A percentile compares a stretch with the other conserved stretches of the same genome.
Evolutionary conservation across 2,113 vertebrate species (phyloP).

Genomic region (Pipa parva): DNA sequence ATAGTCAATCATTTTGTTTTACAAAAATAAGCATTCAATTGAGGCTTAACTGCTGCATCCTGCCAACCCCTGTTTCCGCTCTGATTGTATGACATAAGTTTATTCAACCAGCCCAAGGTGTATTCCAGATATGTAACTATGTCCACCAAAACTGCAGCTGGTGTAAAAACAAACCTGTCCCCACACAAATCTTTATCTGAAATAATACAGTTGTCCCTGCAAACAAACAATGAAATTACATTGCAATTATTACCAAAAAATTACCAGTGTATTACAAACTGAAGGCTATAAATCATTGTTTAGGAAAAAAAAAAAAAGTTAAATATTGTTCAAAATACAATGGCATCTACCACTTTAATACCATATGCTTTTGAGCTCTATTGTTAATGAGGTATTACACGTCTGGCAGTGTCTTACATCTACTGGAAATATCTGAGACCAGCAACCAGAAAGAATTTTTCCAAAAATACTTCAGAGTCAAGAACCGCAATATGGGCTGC

Average conservation of each 20-base stretch:
- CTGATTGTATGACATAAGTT: neutral
- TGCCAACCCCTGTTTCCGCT: too few relatives aligned
- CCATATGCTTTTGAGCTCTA: conserved; percentile 68
- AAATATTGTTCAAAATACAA: conserved; percentile 78
- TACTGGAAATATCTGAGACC: conserved; percentile 97
- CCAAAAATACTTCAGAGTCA: conserved; percentile 98
- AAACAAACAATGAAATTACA: conserved; percentile 29
- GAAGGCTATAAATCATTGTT: conserved; percentile 78
- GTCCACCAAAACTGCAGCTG: neutral
- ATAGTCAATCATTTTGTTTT: neutral
- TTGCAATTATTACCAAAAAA: conserved; percentile 3
- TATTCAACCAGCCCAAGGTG: neutral
- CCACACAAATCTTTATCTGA: neutral
- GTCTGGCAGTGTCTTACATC: conserved; percentile 56
- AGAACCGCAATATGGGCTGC: conserved; percentile 97
- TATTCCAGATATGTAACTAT: neutral
- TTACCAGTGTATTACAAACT: conserved; percentile 41
- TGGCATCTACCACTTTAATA: conserved; percentile 68
- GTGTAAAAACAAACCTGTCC: neutral
- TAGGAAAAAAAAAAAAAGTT: conserved; percentile 58
- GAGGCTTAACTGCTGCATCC: too few relatives aligned
- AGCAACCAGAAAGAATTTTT: conserved; percentile 97
- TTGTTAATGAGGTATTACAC: conserved; percentile 88
- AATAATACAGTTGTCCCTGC: neutral
- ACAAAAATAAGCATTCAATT: neutral